Conservation (phyloP, 2,888 invertebrate genomes). For the Athalia cordata region DNA sequence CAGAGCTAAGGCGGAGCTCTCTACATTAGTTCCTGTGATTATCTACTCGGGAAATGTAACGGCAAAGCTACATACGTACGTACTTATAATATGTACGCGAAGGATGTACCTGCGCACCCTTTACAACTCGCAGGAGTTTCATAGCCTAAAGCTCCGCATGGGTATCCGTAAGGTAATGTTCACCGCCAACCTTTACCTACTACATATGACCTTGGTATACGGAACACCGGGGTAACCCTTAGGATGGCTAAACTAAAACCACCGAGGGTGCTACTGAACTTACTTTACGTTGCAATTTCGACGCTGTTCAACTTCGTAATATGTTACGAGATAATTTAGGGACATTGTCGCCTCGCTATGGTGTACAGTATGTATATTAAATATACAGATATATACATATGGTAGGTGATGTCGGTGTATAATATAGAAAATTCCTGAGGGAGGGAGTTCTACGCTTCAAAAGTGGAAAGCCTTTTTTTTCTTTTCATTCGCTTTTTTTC, state of each 20-base stretch:
- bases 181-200: neutral
- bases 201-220: conserved; percentile 3
- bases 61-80: too few species aligned
- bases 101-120: conserved; percentile 3
- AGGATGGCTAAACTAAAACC: conserved; percentile 17
- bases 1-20: too few species aligned
- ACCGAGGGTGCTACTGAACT: conserved; percentile 1
- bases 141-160: neutral
- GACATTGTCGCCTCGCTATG: neutral
- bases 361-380: too few species aligned
- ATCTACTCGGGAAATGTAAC: too few species aligned
- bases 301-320: conserved; percentile 18
- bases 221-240: neutral
- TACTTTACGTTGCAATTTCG: conserved; percentile 28
- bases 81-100: neutral
- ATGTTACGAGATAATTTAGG: conserved; percentile 26
- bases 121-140: conserved; percentile 15
- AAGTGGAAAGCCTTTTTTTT: too few species aligned
- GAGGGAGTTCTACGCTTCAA: too few species aligned
- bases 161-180: conserved; percentile 3
- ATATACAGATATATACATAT: neutral
- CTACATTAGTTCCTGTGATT: too few species aligned
- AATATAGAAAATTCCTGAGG: too few species aligned
- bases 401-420: too few species aligned
- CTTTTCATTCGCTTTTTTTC: too few species aligned